Evolutionary conservation across 2,113 vertebrate genomes (phyloP), one percentile per base, ranked within the genome.

Genomic region (Spilogale gracilis): DNA sequence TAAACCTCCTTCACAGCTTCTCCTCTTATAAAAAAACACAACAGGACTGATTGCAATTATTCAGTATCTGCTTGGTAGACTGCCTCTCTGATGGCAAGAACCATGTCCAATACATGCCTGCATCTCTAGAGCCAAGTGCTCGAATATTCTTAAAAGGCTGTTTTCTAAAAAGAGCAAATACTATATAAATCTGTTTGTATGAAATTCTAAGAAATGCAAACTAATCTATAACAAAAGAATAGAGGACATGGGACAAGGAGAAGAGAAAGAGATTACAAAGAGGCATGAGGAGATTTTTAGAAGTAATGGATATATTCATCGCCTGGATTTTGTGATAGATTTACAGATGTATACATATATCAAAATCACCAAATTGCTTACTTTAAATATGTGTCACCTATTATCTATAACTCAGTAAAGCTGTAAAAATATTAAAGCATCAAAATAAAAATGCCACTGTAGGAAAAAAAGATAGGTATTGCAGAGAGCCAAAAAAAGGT

Each of bases 171-270:
- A 93, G 17, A 96, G 25, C 25, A 58, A 9, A 79, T 5, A 89
- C 6, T 25, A 61, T 92, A 81, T 67, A 18, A 83, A 93, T 95
- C 74, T 16, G 16, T 76, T 73, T 58, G 58, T 43, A 93, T 38
- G 79, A 92, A 96, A 94, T 89, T 32, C 56, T 83, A 69, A 89
- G 74, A 93, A 30, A 89, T 54, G 4, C 32, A 95, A 91, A 89
- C 30, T 60, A 91, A 78, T 82, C 63, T 93, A 7, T 56, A 78
- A 73, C 65, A 32, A 54, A 83, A 86, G 65, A 89, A 87, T 60
- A 30, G 50, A 50, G 48, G 60, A 89, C 27, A 9, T 30, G n/a
- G 1, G 48, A n/a, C 4, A 16, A 79, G 38, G 20, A 6, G 32
- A 45, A 67, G 43, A 87, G 13, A 17, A 52, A 52, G 3, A n/a